Evolutionary conservation across 2,113 vertebrate species (phyloP), one percentile per base, ranked within the genome.

Genomic region (Apodemus speciosus): DNA sequence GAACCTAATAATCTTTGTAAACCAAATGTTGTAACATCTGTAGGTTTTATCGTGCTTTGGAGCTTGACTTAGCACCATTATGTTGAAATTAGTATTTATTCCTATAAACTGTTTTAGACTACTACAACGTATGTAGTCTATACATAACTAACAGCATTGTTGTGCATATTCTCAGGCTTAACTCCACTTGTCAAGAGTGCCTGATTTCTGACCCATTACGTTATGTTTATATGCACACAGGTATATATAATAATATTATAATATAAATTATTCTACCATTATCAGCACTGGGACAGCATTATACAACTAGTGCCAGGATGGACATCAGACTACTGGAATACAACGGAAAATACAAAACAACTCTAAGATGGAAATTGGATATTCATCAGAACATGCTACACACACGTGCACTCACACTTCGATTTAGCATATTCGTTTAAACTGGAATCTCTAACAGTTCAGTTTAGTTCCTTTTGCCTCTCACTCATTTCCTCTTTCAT

Each of bases 361-460:
- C 7, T 81, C 38, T 71, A 35, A 83, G 20, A 8, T 46, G 27
- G 43, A 71, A 77, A 73, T 18, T 30, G 40, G 27, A 32, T 30
- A 88, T 32, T 25, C 23, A 56, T 53, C 43, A 85, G 6, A 86
- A 91, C 43, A 73, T 3, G 23, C 13, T 35, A 58, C 21, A 73
- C 9, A 25, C 3, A 10, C 62, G 27, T 25, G 25, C 23, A 23
- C 18, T 3, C 4, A 58, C 4, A 23, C 56, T 46, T 46, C 43
- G 8, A 86, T 56, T 56, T 81, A 88, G 21, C 20, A 53, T 73
- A 81, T 25, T 92, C 35, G 5, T 91, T 89, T 91, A 77, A 89
- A 73, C 58, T 80, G 66, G 6, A 69, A 56, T 64, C 80, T 89
- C 66, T 64, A 81, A 71, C 35, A 90, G 20, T 62, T 13, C 5